These are phyloP conservation scores for Perodicticus potto DNA, from an alignment of 2,797 vertebrate genomes.

Conservation along the genomic window DNA sequence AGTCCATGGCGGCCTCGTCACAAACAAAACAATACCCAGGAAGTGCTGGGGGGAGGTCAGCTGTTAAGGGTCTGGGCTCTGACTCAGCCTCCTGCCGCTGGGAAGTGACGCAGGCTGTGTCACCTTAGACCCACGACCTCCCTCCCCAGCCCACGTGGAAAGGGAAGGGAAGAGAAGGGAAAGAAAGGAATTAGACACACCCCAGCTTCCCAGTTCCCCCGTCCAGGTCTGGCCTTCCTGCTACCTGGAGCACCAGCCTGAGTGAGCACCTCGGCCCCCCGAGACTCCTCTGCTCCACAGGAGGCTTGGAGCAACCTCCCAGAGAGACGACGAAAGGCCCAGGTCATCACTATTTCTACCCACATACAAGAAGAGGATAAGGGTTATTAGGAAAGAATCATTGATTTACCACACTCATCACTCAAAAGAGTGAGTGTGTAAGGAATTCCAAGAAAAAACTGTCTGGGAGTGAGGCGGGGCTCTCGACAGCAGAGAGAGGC, in stretches of 20 bases:
- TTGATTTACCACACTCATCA: background rate
- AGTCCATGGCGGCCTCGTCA: slow-evolving; percentile 71
- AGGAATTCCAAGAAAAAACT: background rate
- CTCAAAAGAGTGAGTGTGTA: background rate
- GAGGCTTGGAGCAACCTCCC: background rate
- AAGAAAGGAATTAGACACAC: background rate
- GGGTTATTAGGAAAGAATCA: background rate
- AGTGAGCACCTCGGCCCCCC: background rate
- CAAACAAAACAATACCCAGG: slow-evolving; percentile 37
- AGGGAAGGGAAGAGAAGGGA: no score
- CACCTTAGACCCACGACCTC: background rate
- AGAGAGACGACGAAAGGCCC: background rate
- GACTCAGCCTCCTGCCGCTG: background rate
- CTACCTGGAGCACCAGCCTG: background rate
- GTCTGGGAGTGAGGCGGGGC: background rate
- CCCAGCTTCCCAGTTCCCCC: background rate
- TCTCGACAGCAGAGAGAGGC: no score
- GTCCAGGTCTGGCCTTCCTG: background rate
- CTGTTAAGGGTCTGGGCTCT: background rate
- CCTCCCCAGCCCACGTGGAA: background rate
- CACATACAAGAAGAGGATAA: background rate
- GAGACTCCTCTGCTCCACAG: background rate
- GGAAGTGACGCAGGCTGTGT: rapidly evolving
- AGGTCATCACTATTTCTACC: no score
- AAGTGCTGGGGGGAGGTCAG: background rate